A percentile compares a stretch with the other conserved stretches of the same genome.
phyloP scores from a whole-genome alignment of 2,888 invertebrate genomes.

The Seladonia tumulorum region DNA sequence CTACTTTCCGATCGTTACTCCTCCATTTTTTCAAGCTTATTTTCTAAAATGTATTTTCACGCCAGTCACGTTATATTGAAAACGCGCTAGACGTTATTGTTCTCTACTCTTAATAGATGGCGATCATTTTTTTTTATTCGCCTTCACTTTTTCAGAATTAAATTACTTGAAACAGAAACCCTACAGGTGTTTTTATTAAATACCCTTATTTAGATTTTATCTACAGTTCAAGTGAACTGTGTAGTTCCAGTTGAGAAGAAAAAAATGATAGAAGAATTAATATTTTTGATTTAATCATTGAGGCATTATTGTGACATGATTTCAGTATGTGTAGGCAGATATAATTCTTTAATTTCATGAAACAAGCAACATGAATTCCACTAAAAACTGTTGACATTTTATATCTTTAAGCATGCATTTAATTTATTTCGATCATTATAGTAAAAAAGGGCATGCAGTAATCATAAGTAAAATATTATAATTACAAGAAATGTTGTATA shows the following conservation, averaged over 20 bases:
- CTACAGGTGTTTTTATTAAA: background rate
- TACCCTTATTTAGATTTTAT: background rate
- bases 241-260: background rate
- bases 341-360: background rate
- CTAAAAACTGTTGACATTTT: too few species aligned
- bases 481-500: too few species aligned
- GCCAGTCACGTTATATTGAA: background rate
- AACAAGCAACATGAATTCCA: too few species aligned
- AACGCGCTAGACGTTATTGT: background rate
- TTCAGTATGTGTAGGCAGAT: too few species aligned
- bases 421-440: too few species aligned
- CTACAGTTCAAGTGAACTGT: background rate
- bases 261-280: background rate
- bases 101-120: background rate
- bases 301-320: too few species aligned
- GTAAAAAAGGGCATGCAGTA: too few species aligned
- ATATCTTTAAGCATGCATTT: too few species aligned
- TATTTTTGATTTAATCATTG: background rate
- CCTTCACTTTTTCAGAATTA: background rate
- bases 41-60: background rate
- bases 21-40: background rate
- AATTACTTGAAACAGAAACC: background rate
- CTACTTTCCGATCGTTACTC: background rate
- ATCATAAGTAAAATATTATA: too few species aligned
- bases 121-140: background rate